Conservation (phyloP, 2,888 invertebrate genomes). For the Lymantria dispar region DNA sequence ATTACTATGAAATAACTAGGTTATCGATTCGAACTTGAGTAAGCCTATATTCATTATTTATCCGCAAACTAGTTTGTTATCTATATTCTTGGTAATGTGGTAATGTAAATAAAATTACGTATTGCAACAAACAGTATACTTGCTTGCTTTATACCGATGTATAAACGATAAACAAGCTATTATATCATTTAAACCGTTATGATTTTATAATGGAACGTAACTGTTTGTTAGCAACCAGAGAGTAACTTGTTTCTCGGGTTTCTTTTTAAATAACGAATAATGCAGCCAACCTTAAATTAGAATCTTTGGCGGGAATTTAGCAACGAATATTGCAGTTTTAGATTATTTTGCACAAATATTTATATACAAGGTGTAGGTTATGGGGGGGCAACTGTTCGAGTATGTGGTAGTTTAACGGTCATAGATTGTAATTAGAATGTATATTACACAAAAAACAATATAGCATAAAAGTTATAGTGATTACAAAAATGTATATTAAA, state of each 20-base stretch:
- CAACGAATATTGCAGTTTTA: too few species aligned
- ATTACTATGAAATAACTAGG: neutral
- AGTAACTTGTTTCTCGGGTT: neutral
- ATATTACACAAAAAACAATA: too few species aligned
- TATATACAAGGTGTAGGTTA: too few species aligned
- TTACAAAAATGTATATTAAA: too few species aligned
- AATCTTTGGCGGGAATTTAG: too few species aligned
- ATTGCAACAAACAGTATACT: constrained; percentile 1
- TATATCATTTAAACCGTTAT: constrained; percentile 2
- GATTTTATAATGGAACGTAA: constrained; percentile 3
- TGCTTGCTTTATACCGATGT: neutral
- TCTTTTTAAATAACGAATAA: too few species aligned
- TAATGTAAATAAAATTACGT: neutral
- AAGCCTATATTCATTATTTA: constrained; percentile 4
- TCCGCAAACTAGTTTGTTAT: neutral
- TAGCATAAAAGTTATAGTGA: too few species aligned
- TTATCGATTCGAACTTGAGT: constrained; percentile 11
- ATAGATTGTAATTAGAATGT: too few species aligned
- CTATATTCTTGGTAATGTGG: neutral
- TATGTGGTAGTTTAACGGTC: too few species aligned
- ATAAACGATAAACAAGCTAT: neutral
- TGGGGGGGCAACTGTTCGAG: too few species aligned
- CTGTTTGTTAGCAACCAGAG: neutral
- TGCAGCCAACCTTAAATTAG: too few species aligned
- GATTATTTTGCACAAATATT: too few species aligned